A percentile compares a stretch with the other conserved stretches of the same genome.
Conservation (phyloP, 2,888 invertebrate species). For the Dryococelus australis region DNA sequence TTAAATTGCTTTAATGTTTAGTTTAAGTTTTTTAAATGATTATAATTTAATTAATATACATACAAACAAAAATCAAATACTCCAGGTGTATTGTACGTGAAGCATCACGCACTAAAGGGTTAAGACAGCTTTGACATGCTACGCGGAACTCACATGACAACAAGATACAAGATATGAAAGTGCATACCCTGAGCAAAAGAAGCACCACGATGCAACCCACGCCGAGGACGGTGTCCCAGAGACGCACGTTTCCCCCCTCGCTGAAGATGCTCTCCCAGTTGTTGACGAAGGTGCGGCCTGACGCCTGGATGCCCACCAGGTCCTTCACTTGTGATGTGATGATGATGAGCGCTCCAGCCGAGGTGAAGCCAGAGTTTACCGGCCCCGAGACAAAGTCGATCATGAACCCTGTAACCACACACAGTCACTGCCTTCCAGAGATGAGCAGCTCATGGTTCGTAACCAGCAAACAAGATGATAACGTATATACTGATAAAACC, state of each 20-base stretch:
- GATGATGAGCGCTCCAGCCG: constrained; percentile 88
- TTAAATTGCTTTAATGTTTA: too few relatives aligned
- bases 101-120: too few relatives aligned
- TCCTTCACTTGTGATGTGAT: constrained; percentile 89
- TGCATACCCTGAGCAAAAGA: constrained; percentile 74
- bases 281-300: constrained; percentile 78
- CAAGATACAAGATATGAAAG: too few relatives aligned
- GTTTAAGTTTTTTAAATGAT: too few relatives aligned
- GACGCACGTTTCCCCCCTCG: constrained; percentile 70
- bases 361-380: constrained; percentile 88
- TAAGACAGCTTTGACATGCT: too few relatives aligned
- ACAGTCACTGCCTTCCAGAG: neutral
- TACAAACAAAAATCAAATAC: too few relatives aligned
- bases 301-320: constrained; percentile 75
- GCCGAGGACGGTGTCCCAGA: constrained; percentile 80
- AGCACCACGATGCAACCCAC: constrained; percentile 76
- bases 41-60: too few relatives aligned
- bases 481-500: too few relatives aligned
- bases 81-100: too few relatives aligned
- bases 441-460: too few relatives aligned
- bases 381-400: constrained; percentile 91
- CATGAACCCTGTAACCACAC: constrained; percentile 70
- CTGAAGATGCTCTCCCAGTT: constrained; percentile 77
- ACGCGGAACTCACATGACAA: too few relatives aligned
- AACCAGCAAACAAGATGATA: too few relatives aligned